phyloP scores from a whole-genome alignment of 2,888 invertebrate species.

The Seira ritae region DNA sequence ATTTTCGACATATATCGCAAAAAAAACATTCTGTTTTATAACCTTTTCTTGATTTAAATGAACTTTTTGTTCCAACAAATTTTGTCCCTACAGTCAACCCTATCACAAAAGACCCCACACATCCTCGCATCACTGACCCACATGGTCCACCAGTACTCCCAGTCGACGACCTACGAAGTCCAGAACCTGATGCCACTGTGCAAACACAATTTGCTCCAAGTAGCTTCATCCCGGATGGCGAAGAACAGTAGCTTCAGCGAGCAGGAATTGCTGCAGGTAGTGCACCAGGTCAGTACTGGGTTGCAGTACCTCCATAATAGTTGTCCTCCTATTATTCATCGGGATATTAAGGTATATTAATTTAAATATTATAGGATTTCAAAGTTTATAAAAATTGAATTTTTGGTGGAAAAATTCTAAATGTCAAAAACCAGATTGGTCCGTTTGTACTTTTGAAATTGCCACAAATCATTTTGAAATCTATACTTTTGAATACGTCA shows the following conservation, averaged over 20 bases:
- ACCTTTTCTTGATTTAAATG: background rate
- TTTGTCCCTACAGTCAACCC: background rate
- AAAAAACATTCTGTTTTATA: background rate
- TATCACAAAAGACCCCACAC: slow-evolving; percentile 20
- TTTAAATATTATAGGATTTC: too few relatives aligned
- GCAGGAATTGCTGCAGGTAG: slow-evolving; percentile 88
- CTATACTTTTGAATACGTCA: slow-evolving; percentile 82
- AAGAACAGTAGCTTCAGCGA: slow-evolving; percentile 79
- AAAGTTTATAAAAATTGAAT: too few relatives aligned
- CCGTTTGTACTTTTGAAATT: too few relatives aligned
- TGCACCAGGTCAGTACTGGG: slow-evolving; percentile 94
- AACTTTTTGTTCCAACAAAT: background rate
- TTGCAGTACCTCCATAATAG: slow-evolving; percentile 76
- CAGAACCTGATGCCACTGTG: slow-evolving; percentile 68
- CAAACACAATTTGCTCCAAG: slow-evolving; percentile 17
- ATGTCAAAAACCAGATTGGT: too few relatives aligned
- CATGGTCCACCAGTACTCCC: slow-evolving; percentile 2
- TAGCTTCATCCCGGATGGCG: background rate
- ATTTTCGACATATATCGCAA: background rate
- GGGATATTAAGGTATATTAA: slow-evolving; percentile 79
- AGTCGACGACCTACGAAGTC: slow-evolving; percentile 29
- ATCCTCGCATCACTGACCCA: slow-evolving; percentile 24
- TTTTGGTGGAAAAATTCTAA: too few relatives aligned
- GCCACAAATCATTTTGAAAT: too few relatives aligned
- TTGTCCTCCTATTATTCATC: slow-evolving; percentile 85